Evolutionary conservation across 2,797 vertebrate genomes (phyloP).

Genomic region (Stomatorhinus walkeri): DNA sequence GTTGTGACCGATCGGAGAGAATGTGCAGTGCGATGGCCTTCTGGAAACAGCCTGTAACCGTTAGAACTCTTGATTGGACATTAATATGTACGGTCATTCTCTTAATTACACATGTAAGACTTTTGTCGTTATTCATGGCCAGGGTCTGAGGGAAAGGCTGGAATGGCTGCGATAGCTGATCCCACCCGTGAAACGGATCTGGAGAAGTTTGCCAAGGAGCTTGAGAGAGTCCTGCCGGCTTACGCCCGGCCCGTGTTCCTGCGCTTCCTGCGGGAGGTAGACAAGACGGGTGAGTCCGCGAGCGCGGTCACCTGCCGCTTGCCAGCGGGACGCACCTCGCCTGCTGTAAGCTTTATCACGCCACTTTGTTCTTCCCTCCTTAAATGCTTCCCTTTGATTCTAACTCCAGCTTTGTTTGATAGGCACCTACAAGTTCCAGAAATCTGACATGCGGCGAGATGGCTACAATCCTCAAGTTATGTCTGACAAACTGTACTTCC

Average conservation of each 20-base stretch:
- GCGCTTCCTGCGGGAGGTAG: conserved; percentile 77
- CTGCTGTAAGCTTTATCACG: neutral
- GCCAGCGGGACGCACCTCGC: too few relatives aligned
- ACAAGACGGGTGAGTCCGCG: conserved; percentile 75
- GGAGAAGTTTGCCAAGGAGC: conserved; percentile 67
- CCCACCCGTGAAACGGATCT: conserved; percentile 66
- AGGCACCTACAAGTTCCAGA: conserved; percentile 98
- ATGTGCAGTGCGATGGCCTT: neutral
- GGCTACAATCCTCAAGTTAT: conserved; percentile 70
- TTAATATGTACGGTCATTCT: neutral
- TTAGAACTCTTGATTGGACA: neutral
- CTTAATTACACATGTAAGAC: neutral
- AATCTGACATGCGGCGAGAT: conserved; percentile 80
- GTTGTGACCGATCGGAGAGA: neutral
- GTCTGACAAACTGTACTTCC: conserved; percentile 80
- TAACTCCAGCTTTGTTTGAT: conserved; percentile 9
- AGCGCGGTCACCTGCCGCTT: neutral
- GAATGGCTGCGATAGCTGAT: conserved; percentile 88
- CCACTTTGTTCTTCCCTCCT: neutral
- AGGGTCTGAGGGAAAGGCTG: conserved; percentile 90
- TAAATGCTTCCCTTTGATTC: neutral
- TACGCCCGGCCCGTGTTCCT: conserved; percentile 87
- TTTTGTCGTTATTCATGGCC: conserved; percentile 18
- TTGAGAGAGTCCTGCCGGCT: conserved; percentile 78
- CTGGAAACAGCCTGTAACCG: neutral